Base-by-base conservation (phyloP, 2,797 vertebrate genomes). In the Enteromius trimaculatus region DNA sequence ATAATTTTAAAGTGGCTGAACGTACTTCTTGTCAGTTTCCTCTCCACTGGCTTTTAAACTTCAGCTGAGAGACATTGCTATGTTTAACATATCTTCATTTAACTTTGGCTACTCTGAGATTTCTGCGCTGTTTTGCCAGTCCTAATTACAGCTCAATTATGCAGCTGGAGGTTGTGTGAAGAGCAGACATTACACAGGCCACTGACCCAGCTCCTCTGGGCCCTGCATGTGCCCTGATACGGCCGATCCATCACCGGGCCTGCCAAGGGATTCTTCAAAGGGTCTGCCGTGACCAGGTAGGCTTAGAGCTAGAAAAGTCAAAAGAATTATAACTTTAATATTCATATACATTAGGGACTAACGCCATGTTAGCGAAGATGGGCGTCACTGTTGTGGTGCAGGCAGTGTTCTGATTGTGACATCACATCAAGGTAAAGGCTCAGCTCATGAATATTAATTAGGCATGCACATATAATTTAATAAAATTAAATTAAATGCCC, bases 141-240 rank as follows among this genome's bases (percentile, higher is more conserved):
- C 44, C 44, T 86, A 86, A 89, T 88, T 87, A 89, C 53, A 75
- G 68, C 78, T 87, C 76, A 87, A 84, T 89, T 88, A 88, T 84
- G 55, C 79, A 80, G 77, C 49, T 37, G 74, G 77, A 70, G 37
- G 82, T 70, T 85, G 88, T 89, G 80, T 76, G 17, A 81, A 72
- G 81, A 84, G 80, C 53, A 68, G 86, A 83, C 85, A 62, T 70
- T 86, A 83, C 4, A 44, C 85, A 85, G 86, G 68, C 42, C 82
- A 34, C 84, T 53, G 70, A 72, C 68, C 23, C 29, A 81, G 79
- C 47, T 84, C 89, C 84, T 34, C 69, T n/a, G 86, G 86, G 86
- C 49, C 77, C 39, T 49, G 21, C 72, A 66, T 82, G 82, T 85
- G 83, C 72, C 77, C 71, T 68, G 71, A 83, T 58, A 83, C 31